Percentiles rank a stretch among this genome's conserved stretches.
Evolutionary conservation across 2,797 vertebrate genomes (phyloP).

Genomic region (Betta splendens): DNA sequence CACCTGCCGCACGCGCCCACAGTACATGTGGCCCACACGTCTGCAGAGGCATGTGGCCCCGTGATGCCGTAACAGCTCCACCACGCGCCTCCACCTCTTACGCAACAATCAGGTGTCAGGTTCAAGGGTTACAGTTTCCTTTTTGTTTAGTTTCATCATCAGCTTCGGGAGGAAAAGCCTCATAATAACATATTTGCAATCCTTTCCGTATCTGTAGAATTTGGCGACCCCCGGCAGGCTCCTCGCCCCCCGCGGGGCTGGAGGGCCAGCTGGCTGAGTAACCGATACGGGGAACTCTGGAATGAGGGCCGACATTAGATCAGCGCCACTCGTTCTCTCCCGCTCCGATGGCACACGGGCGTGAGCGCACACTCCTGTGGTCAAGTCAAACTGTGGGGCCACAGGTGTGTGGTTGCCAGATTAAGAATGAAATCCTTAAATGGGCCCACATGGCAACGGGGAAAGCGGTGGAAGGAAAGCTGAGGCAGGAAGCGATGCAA

Average conservation of each 20-base stretch:
- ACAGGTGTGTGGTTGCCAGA: background rate
- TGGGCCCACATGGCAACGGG: no score
- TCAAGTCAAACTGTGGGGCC: slow-evolving; percentile 2
- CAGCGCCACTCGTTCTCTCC: slow-evolving; percentile 17
- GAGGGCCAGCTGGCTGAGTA: slow-evolving; percentile 39
- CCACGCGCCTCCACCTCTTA: slow-evolving; percentile 32
- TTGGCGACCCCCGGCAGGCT: no score
- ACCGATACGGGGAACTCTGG: slow-evolving; percentile 44
- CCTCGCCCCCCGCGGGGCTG: slow-evolving; percentile 1
- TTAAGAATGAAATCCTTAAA: background rate
- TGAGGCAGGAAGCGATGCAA: background rate
- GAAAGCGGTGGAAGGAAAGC: no score
- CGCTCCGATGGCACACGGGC: slow-evolving; percentile 17
- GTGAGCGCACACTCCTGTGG: slow-evolving; percentile 6
- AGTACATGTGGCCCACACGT: slow-evolving; percentile 24
- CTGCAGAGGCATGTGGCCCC: slow-evolving; percentile 16
- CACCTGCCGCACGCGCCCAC: slow-evolving; percentile 21
- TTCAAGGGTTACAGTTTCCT: slow-evolving; percentile 33
- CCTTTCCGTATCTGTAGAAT: background rate
- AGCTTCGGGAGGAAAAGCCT: background rate
- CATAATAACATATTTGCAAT: background rate
- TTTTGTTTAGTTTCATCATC: background rate
- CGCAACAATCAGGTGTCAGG: slow-evolving; percentile 42
- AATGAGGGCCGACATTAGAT: slow-evolving; percentile 54
- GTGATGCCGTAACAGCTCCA: slow-evolving; percentile 24